phyloP scores from a whole-genome alignment of 2,113 vertebrate genomes.

The Camelus bactrianus region DNA sequence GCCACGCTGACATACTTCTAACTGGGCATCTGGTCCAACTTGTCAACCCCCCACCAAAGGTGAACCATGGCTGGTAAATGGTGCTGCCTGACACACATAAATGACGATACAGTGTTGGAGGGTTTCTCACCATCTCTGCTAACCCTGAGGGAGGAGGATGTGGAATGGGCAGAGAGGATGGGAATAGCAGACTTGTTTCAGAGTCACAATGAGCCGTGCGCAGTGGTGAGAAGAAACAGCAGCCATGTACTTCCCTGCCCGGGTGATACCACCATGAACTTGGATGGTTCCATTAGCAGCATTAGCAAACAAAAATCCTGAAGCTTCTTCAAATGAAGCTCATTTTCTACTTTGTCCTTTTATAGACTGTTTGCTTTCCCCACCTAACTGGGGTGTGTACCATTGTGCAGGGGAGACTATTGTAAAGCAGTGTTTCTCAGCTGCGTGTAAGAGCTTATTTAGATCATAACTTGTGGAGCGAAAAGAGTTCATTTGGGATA shows the following conservation, averaged over 20 bases:
- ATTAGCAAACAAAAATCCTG: background rate
- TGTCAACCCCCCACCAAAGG: background rate
- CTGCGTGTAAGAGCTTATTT: background rate
- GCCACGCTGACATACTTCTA: background rate
- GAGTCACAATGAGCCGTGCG: background rate
- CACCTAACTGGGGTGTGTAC: background rate
- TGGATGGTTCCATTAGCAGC: background rate
- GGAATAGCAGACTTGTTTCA: background rate
- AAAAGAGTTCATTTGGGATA: background rate
- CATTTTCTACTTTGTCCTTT: background rate
- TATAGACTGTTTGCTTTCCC: background rate
- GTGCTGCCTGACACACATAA: rapidly evolving
- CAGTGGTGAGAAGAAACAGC: background rate
- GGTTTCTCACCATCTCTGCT: too few relatives aligned
- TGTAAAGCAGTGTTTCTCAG: background rate
- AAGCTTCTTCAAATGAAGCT: background rate
- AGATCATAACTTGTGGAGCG: background rate
- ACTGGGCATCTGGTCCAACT: too few relatives aligned
- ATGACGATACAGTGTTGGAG: background rate
- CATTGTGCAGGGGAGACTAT: rapidly evolving
- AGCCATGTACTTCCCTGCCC: background rate
- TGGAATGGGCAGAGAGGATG: background rate
- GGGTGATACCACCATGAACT: background rate
- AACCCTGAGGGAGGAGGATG: too few relatives aligned
- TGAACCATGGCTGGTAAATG: background rate